Base-by-base conservation (phyloP, 2,888 invertebrate genomes). In the Stratiomys singularior region DNA sequence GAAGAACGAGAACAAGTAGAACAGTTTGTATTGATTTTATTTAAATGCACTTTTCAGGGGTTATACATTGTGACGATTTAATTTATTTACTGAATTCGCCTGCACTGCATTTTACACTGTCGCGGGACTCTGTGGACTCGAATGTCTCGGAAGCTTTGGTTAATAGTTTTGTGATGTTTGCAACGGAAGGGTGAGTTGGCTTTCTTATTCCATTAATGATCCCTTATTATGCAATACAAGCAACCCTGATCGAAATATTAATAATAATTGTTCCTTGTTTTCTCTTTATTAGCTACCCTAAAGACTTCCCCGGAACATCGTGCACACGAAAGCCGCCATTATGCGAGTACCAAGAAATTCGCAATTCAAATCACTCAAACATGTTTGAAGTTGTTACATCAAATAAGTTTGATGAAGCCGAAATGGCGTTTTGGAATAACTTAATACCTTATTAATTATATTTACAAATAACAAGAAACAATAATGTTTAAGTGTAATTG, bases 61-160 rank as follows among this genome's bases (percentile, higher is more conserved):
- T 88, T 0, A 87, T 88, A 0, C 90, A 90, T 81, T 89, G 89
- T 80, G 90, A 90, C 82, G 90, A 90, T 81, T 82, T 90, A 21
- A 84, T 89, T 60, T 90, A 90, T 80, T 82, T 89, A 3, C 89
- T 90, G 80, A 86, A 86, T 52, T 85, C 88, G 46, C 87, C 89
- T 0, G 78, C 83, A 30, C 66, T 89, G 0, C 89, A 89, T 81
- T 83, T 83, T 11, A 85, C 86, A 66, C 85, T 89, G 56, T 81
- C 81, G 3, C 80, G 80, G 5, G 80, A 83, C 56, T 85, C 86
- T 0, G 81, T 80, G 0, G 88, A 89, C 77, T 83, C 86, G 0
- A 78, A 81, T 60, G 84, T 89, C 47, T 85, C 87, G 0, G 82
- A 84, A 37, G 81, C 83, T 0, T 83, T 89, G 81, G 84, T 89